Conservation (phyloP, 2,113 vertebrate species). For the Phocoena phocoena region DNA sequence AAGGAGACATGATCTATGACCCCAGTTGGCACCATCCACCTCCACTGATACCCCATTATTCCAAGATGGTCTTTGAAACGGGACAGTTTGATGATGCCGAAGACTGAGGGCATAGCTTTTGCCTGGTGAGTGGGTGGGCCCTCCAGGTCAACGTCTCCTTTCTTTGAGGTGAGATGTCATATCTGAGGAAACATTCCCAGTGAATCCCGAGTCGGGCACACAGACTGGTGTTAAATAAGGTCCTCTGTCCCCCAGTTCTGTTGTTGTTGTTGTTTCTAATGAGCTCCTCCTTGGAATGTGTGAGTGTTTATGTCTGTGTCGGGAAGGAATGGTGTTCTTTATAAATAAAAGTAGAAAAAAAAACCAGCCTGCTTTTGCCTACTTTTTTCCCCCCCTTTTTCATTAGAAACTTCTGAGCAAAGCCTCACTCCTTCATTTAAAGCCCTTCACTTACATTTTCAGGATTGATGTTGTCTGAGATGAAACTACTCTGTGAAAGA, state of each 20-base stretch:
- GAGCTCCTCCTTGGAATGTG: neutral
- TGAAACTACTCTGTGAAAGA: neutral
- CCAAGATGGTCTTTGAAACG: conserved; percentile 76
- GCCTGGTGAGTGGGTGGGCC: neutral
- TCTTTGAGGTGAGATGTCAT: conserved; percentile 51
- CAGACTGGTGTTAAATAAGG: neutral
- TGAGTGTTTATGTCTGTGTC: conserved; percentile 24
- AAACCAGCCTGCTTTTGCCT: neutral
- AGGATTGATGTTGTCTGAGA: neutral
- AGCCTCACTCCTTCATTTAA: neutral
- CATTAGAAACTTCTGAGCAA: neutral
- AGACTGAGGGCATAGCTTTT: conserved; percentile 73
- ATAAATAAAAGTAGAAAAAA: conserved; percentile 75
- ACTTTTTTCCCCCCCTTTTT: neutral
- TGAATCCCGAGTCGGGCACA: neutral
- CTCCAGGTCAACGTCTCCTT: neutral
- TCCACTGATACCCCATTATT: conserved; percentile 72
- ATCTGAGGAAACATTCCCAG: neutral
- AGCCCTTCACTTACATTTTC: neutral
- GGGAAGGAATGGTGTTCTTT: conserved; percentile 63
- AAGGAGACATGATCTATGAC: conserved; percentile 82
- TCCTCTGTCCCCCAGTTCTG: neutral
- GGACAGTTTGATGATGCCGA: conserved; percentile 88
- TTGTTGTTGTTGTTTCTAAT: neutral
- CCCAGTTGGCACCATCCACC: conserved; percentile 82